Percentiles rank a stretch among this genome's conserved stretches.
phyloP scores from a whole-genome alignment of 2,888 invertebrate species.

The Euplagia quadripunctaria region DNA sequence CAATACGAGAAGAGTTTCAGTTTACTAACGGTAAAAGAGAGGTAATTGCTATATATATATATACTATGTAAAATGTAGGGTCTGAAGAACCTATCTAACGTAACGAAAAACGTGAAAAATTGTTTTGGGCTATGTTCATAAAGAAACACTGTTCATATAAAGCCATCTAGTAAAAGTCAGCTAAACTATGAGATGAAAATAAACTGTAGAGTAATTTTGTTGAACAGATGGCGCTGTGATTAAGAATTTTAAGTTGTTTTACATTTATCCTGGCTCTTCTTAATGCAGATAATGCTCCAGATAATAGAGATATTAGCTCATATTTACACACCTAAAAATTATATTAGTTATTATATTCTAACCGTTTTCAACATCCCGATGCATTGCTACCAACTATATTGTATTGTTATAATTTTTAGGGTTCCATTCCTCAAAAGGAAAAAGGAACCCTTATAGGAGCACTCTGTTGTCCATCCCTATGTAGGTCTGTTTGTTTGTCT shows the following conservation, averaged over 20 bases:
- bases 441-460: too few species aligned
- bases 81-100: neutral
- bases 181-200: neutral
- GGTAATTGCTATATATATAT: neutral
- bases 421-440: too few species aligned
- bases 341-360: too few species aligned
- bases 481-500: too few species aligned
- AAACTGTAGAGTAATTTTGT: neutral
- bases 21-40: too few species aligned
- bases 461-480: too few species aligned
- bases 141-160: neutral
- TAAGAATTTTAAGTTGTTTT: neutral
- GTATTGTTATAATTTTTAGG: too few species aligned
- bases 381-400: too few species aligned
- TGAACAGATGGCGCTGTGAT: conserved; percentile 13
- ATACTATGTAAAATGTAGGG: neutral
- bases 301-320: too few species aligned
- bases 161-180: neutral
- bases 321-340: too few species aligned
- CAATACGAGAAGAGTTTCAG: neutral
- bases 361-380: too few species aligned
- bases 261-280: neutral
- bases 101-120: neutral
- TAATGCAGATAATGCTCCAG: too few species aligned
- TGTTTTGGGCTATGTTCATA: neutral